A percentile compares a stretch with the other conserved stretches of the same genome.
These are phyloP conservation scores for Arnoldichthys spilopterus DNA, from an alignment of 2,797 vertebrate genomes.

Conservation along the genomic window DNA sequence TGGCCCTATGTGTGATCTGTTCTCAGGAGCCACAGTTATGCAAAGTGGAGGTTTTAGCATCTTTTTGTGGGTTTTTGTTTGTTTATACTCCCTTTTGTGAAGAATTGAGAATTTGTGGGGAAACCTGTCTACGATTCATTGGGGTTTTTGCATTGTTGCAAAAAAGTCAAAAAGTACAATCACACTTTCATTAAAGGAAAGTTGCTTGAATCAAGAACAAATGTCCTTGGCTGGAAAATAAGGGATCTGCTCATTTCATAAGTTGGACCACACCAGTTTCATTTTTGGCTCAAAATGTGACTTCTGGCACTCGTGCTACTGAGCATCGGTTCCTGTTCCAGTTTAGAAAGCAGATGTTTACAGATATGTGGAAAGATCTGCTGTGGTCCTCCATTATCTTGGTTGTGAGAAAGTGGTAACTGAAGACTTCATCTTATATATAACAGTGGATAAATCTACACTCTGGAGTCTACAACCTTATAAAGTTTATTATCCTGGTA, in stretches of 20 bases:
- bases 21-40: too few relatives aligned
- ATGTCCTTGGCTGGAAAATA: neutral
- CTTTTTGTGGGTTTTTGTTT: too few relatives aligned
- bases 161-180: neutral
- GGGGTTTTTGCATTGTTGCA: neutral
- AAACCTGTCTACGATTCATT: too few relatives aligned
- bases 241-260: conserved; percentile 16
- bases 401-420: neutral
- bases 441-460: neutral
- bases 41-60: too few relatives aligned
- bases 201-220: neutral
- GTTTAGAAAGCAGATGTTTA: conserved; percentile 8
- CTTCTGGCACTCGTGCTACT: neutral
- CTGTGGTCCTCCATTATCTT: neutral
- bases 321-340: conserved; percentile 46
- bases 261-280: conserved; percentile 15
- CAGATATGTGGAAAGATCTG: neutral
- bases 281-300: conserved; percentile 18
- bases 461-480: neutral
- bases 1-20: neutral
- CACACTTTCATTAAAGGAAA: neutral
- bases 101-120: neutral
- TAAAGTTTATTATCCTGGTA: conserved; percentile 26
- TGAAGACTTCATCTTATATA: neutral
- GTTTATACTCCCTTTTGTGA: neutral